phyloP scores from a whole-genome alignment of 30 jellyfish, hydroid and myxozoan genomes.

The Aurelia aurita region DNA sequence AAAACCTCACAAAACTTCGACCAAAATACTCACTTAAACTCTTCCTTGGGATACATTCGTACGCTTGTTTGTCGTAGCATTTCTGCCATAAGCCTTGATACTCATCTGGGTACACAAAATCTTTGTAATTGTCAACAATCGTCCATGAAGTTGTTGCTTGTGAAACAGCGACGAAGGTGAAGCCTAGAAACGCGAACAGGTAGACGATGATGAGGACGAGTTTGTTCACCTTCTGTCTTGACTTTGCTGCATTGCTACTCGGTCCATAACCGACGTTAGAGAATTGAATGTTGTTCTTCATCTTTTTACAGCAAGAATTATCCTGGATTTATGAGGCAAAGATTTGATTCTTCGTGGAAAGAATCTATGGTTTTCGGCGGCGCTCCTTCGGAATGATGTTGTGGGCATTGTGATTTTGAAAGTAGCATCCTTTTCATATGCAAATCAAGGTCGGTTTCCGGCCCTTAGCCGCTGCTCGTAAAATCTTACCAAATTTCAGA shows the following conservation, averaged over 20 bases:
- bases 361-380: not conserved
- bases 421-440: constrained; percentile 9
- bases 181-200: constrained; percentile 64
- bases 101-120: constrained; percentile 70
- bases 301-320: not conserved
- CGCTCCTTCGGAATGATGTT: constrained; percentile 39
- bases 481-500: too few relatives aligned
- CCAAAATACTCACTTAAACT: constrained; percentile 56
- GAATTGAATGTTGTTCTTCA: constrained; percentile 16
- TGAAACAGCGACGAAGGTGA: constrained; percentile 69
- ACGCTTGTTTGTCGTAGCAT: constrained; percentile 55
- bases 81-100: constrained; percentile 77
- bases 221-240: constrained; percentile 25
- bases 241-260: constrained; percentile 4
- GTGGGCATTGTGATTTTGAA: not conserved
- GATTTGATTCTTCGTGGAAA: too few relatives aligned
- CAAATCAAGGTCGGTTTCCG: not conserved
- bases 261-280: constrained; percentile 45
- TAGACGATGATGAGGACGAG: constrained; percentile 51
- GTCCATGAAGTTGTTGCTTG: constrained; percentile 84
- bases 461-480: too few relatives aligned
- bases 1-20: too few relatives aligned
- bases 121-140: constrained; percentile 67
- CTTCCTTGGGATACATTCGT: constrained; percentile 54
- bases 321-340: too few relatives aligned